Percentiles rank a stretch among this genome's conserved stretches.
Conservation (phyloP, 2,113 vertebrate genomes). For the Notarius lentiginosus region DNA sequence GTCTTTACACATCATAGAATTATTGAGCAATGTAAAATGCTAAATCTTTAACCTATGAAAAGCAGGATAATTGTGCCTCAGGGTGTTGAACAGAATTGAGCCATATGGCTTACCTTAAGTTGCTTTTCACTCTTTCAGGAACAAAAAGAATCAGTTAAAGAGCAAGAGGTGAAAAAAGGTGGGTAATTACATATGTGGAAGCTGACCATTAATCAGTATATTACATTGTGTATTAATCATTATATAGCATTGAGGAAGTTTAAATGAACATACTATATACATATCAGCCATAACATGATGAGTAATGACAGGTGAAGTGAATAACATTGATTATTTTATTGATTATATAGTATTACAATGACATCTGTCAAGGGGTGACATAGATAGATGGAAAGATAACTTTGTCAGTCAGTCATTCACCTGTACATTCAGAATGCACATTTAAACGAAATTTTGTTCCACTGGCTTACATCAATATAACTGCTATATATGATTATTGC, state of each 20-base stretch:
- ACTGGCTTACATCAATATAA: too few relatives aligned
- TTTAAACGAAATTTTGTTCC: too few relatives aligned
- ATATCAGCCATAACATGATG: not conserved
- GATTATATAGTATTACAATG: too few relatives aligned
- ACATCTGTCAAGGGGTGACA: not conserved
- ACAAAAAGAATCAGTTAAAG: constrained; percentile 64
- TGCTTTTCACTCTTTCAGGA: constrained; percentile 57
- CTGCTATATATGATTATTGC: too few relatives aligned
- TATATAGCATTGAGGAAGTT: not conserved
- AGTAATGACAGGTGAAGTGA: too few relatives aligned
- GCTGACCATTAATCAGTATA: not conserved
- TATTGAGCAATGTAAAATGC: not conserved
- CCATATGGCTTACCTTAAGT: not conserved
- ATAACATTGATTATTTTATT: too few relatives aligned
- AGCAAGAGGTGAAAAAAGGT: constrained; percentile 58
- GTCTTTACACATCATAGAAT: not conserved
- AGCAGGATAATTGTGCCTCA: not conserved
- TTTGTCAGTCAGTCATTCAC: too few relatives aligned
- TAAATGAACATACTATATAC: not conserved
- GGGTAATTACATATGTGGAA: not conserved
- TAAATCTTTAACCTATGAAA: not conserved
- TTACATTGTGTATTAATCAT: not conserved
- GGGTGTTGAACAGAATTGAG: not conserved
- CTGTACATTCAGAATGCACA: too few relatives aligned
- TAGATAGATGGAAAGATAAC: too few relatives aligned